Percentiles rank a stretch among this genome's conserved stretches.
phyloP scores from a whole-genome alignment of 2,888 invertebrate species.

The Formica aserva region DNA sequence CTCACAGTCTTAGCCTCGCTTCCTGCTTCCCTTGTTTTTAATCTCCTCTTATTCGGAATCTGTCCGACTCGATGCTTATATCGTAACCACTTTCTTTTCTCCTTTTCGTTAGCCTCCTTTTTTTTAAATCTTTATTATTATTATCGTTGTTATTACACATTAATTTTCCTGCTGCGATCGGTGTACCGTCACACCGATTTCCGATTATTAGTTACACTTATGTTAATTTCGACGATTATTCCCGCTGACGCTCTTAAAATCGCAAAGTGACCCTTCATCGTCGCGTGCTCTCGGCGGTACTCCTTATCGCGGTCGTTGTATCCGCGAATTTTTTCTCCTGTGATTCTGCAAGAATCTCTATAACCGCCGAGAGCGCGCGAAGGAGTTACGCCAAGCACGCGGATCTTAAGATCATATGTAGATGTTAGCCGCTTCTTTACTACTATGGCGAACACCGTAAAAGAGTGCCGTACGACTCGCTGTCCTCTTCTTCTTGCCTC shows the following conservation, averaged over 20 bases:
- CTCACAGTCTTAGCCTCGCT: constrained; percentile 82
- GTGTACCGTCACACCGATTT: constrained; percentile 3
- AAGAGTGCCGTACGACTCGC: constrained; percentile 61
- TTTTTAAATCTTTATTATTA: constrained; percentile 9
- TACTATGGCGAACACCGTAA: constrained; percentile 73
- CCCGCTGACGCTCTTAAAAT: neutral
- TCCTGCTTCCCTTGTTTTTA: constrained; percentile 79
- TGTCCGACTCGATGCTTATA: constrained; percentile 77
- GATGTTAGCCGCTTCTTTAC: constrained; percentile 79
- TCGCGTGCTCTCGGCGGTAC: constrained; percentile 25
- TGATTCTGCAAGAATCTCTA: constrained; percentile 10
- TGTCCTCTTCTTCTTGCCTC: constrained; percentile 26
- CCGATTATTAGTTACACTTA: neutral
- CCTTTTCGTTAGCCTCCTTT: constrained; percentile 8
- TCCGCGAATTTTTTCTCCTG: neutral
- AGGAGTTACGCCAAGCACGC: constrained; percentile 75
- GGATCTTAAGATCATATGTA: constrained; percentile 74
- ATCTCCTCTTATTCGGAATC: constrained; percentile 66
- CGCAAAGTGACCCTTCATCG: neutral
- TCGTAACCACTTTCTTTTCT: constrained; percentile 51
- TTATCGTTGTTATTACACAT: neutral
- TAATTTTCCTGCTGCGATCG: constrained; percentile 16
- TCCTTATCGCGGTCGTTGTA: neutral
- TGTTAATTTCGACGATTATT: neutral
- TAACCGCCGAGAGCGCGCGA: constrained; percentile 51